These are phyloP conservation scores for Semotilus atromaculatus DNA, from an alignment of 2,797 vertebrate species.

Conservation along the genomic window DNA sequence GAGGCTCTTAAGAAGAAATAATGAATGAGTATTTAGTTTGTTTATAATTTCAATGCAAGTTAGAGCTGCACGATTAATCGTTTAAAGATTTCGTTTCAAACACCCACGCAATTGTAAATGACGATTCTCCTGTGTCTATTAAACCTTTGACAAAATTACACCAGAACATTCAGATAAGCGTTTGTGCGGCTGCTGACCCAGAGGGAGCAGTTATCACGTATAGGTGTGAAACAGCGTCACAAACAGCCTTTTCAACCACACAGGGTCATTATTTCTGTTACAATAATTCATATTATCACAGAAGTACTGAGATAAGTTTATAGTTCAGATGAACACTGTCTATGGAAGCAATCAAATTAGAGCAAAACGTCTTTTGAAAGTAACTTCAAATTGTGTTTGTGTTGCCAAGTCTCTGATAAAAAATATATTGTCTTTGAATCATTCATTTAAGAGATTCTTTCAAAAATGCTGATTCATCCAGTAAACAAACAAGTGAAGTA, in stretches of 20 bases:
- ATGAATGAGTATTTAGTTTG: not conserved
- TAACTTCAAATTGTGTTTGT: not conserved
- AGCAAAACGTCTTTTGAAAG: not conserved
- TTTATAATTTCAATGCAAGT: not conserved
- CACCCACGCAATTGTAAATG: not conserved
- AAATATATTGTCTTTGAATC: not conserved
- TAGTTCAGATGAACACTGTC: not conserved
- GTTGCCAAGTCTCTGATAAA: not conserved
- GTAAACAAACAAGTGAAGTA: not conserved
- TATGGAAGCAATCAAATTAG: no score
- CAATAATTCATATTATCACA: not conserved
- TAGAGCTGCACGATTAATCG: not conserved
- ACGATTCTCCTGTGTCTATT: not conserved
- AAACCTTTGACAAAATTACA: not conserved
- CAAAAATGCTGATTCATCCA: not conserved
- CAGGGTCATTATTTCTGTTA: not conserved
- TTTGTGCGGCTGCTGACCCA: not conserved
- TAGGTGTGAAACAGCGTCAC: not conserved
- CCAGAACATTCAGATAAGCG: not conserved
- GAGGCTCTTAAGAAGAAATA: not conserved
- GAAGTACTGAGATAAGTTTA: not conserved
- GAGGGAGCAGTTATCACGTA: not conserved
- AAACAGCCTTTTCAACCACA: not conserved
- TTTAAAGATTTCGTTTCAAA: not conserved
- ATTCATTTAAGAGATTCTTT: not conserved